Evolutionary conservation across 2,888 invertebrate species (phyloP).

Genomic region (Thymelicus acteon): DNA sequence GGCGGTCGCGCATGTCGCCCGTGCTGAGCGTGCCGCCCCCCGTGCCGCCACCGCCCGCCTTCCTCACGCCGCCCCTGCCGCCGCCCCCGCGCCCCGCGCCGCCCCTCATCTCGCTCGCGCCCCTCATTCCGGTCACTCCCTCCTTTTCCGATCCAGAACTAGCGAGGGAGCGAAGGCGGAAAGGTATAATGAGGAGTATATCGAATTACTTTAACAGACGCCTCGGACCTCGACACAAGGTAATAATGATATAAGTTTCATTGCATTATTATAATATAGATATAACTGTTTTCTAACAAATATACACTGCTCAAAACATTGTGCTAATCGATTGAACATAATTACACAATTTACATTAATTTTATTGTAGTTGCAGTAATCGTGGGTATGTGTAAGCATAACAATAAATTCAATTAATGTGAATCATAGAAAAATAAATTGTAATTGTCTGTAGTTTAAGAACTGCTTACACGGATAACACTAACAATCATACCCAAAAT

Average conservation of each 20-base stretch:
- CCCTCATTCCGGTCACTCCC: slow-evolving; percentile 59
- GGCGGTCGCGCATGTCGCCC: slow-evolving; percentile 55
- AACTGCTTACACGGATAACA: background rate
- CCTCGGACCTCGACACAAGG: slow-evolving; percentile 86
- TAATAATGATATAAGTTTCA: slow-evolving; percentile 53
- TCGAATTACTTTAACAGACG: slow-evolving; percentile 93
- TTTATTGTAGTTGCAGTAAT: no score
- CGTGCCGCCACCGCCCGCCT: slow-evolving; percentile 50
- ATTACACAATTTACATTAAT: no score
- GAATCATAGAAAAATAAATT: background rate
- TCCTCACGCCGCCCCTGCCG: slow-evolving; percentile 44
- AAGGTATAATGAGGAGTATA: slow-evolving; percentile 93
- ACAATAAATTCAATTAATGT: background rate
- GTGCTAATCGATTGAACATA: background rate
- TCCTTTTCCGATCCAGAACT: slow-evolving; percentile 86
- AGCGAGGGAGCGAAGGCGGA: slow-evolving; percentile 87
- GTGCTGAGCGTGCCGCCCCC: slow-evolving; percentile 57
- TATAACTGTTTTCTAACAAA: slow-evolving; percentile 9
- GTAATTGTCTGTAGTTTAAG: background rate
- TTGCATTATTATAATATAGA: background rate
- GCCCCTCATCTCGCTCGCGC: slow-evolving; percentile 55
- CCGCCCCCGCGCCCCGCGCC: slow-evolving; percentile 55
- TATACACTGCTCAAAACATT: slow-evolving; percentile 1
- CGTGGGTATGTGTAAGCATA: no score
- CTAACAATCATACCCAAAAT: no score